Evolutionary conservation across 2,888 invertebrate species (phyloP).

Genomic region (Cryptocephalus moraei): DNA sequence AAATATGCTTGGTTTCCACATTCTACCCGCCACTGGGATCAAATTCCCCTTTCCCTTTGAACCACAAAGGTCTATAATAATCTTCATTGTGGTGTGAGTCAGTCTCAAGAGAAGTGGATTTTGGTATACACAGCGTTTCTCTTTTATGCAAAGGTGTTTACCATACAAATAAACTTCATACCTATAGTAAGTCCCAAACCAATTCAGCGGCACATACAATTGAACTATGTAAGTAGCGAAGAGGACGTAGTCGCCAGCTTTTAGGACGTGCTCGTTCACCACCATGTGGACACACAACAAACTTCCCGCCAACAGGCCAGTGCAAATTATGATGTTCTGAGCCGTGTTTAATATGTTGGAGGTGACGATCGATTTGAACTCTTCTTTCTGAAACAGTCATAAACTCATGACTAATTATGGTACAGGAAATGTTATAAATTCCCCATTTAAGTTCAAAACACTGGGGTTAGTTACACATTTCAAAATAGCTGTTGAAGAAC

Average conservation of each 20-base stretch:
- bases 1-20: too few species aligned
- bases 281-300: slow-evolving; percentile 84
- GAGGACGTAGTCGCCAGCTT: slow-evolving; percentile 92
- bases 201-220: slow-evolving; percentile 91
- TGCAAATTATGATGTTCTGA: slow-evolving; percentile 84
- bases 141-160: too few species aligned
- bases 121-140: too few species aligned
- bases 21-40: too few species aligned
- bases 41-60: too few species aligned
- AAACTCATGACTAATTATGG: neutral
- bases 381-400: slow-evolving; percentile 56
- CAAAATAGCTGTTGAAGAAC: too few species aligned
- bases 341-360: slow-evolving; percentile 82
- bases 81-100: too few species aligned
- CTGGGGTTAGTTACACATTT: too few species aligned
- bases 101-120: too few species aligned
- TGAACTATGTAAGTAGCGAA: slow-evolving; percentile 93
- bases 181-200: slow-evolving; percentile 98
- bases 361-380: slow-evolving; percentile 79
- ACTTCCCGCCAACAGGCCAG: slow-evolving; percentile 77
- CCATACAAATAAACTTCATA: slow-evolving; percentile 37
- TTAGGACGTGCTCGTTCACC: slow-evolving; percentile 52
- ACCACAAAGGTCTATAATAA: too few species aligned
- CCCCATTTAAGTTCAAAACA: too few species aligned
- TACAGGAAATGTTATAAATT: too few species aligned